Evolutionary conservation across 2,888 invertebrate genomes (phyloP).

Genomic region (Chrysodeixis includens): DNA sequence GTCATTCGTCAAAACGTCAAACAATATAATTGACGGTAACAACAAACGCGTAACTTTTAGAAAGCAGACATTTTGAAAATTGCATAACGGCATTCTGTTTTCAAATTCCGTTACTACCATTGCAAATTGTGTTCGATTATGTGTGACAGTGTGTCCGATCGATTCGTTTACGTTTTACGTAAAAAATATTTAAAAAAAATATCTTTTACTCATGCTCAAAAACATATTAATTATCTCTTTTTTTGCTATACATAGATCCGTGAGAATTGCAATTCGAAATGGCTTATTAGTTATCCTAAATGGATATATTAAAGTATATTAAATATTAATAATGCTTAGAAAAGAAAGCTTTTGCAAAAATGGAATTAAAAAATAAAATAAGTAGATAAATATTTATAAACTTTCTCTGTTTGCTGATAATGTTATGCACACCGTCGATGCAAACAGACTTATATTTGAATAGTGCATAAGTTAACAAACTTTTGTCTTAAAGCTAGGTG

Average conservation of each 20-base stretch:
- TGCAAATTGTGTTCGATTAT: neutral
- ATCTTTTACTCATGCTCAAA: no score
- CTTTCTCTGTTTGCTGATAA: neutral
- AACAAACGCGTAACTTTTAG: neutral
- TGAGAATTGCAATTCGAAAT: neutral
- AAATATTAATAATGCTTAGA: neutral
- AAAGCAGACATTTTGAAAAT: neutral
- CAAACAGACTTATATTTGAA: neutral
- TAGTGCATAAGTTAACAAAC: neutral
- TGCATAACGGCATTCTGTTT: constrained; percentile 2
- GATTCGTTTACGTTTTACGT: neutral
- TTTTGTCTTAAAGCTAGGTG: no score
- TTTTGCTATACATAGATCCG: neutral
- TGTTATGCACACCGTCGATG: neutral
- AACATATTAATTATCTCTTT: no score
- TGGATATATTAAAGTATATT: neutral
- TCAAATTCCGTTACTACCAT: neutral
- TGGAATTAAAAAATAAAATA: no score
- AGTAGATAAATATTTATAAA: neutral
- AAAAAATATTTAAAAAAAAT: neutral
- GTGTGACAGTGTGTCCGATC: neutral
- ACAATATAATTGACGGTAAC: neutral
- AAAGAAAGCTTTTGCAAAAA: neutral
- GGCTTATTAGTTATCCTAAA: neutral
- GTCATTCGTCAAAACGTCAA: neutral